Conservation (phyloP, 2,113 vertebrate species). For the Pongo abelii region DNA sequence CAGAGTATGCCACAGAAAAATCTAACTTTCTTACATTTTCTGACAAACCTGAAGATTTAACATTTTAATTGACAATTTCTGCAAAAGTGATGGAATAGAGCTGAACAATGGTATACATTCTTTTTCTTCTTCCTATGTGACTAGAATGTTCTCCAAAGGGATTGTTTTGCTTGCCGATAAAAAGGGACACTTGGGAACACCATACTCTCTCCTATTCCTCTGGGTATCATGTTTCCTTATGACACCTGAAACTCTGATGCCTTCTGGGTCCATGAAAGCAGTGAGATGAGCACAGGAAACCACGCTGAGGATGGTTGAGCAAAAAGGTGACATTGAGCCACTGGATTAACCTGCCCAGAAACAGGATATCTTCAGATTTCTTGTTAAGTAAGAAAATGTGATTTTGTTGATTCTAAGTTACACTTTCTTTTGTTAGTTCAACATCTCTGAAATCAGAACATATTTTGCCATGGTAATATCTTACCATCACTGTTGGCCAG, state of each 20-base stretch:
- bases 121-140: not conserved
- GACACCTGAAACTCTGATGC: not conserved
- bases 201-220: not conserved
- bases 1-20: not conserved
- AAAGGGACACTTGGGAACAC: not conserved
- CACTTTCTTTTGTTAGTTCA: not conserved
- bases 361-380: not conserved
- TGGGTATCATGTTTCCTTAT: not conserved
- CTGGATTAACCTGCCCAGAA: not conserved
- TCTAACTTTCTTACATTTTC: not conserved
- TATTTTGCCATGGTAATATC: not conserved
- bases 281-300: not conserved
- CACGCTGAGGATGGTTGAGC: not conserved
- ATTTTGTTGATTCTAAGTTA: not conserved
- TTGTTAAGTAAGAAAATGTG: not conserved
- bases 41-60: not conserved
- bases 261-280: not conserved
- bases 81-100: not conserved
- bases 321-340: not conserved
- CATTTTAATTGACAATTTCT: not conserved
- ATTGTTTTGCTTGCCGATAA: not conserved
- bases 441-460: not conserved
- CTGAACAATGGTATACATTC: not conserved
- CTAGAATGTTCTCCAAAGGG: not conserved
- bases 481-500: not conserved